A percentile compares a stretch with the other conserved stretches of the same genome.
phyloP scores from a whole-genome alignment of 2,888 invertebrate genomes.

The Macrophya alboannulata region DNA sequence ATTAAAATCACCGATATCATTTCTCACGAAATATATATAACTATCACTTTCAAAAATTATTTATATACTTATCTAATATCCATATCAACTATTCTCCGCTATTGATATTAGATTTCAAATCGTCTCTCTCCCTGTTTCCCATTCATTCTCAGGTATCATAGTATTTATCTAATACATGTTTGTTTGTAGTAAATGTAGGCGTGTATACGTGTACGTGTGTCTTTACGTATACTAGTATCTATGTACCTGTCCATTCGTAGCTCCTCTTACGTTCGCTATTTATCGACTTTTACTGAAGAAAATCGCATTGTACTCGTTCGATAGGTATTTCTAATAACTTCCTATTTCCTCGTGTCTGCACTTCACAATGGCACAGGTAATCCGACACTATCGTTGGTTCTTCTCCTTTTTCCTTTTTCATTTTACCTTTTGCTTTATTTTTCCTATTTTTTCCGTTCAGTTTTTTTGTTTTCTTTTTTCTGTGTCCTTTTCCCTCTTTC shows the following conservation, averaged over 20 bases:
- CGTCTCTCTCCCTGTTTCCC: background rate
- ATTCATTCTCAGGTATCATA: background rate
- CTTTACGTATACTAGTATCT: background rate
- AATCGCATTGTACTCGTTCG: slow-evolving; percentile 67
- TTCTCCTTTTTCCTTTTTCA: background rate
- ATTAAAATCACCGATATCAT: background rate
- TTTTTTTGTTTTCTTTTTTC: slow-evolving; percentile 56
- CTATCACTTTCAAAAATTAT: background rate
- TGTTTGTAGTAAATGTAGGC: background rate
- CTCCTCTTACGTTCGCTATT: slow-evolving; percentile 46
- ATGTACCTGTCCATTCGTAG: background rate
- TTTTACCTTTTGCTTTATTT: slow-evolving; percentile 24
- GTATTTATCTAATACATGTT: background rate
- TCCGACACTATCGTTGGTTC: slow-evolving; percentile 71
- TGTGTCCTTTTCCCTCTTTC: background rate
- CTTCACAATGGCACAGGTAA: slow-evolving; percentile 73
- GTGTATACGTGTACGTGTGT: background rate
- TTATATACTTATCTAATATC: background rate
- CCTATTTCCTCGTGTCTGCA: slow-evolving; percentile 70
- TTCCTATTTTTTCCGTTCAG: slow-evolving; percentile 23
- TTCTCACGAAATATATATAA: background rate
- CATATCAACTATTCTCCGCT: background rate
- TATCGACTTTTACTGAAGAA: slow-evolving; percentile 46
- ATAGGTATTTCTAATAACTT: slow-evolving; percentile 75
- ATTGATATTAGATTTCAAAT: background rate